Evolutionary conservation across 2,113 vertebrate genomes (phyloP).

Genomic region (Perca schrenkii): DNA sequence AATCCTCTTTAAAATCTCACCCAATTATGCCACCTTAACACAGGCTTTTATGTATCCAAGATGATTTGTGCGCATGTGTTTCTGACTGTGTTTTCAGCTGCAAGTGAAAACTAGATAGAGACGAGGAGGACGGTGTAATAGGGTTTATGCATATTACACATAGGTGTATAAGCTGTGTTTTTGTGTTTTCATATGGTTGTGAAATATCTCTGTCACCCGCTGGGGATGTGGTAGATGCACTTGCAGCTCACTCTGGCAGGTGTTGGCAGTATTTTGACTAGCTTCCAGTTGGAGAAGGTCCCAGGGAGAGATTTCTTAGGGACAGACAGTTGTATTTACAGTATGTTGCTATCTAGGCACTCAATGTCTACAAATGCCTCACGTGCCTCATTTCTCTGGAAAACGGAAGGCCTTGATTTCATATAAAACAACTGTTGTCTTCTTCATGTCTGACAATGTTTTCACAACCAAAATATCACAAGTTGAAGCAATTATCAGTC

Average conservation of each 20-base stretch:
- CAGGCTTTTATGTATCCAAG: neutral
- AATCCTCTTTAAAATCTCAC: conserved; percentile 22
- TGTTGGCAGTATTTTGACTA: conserved; percentile 65
- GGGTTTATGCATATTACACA: conserved; percentile 39
- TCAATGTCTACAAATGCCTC: conserved; percentile 37
- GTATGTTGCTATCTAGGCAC: conserved; percentile 30
- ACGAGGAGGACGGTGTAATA: neutral
- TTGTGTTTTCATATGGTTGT: conserved; percentile 52
- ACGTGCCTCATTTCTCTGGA: conserved; percentile 21
- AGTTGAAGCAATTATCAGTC: neutral
- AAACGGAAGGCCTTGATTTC: conserved; percentile 1
- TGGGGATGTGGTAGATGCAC: conserved; percentile 37
- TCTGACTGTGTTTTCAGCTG: neutral
- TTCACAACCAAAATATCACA: conserved; percentile 24
- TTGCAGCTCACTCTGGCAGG: conserved; percentile 46
- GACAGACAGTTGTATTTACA: conserved; percentile 60
- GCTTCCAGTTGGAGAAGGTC: conserved; percentile 64
- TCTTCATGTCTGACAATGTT: conserved; percentile 34
- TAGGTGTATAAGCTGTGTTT: conserved; percentile 40
- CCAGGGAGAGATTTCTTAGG: conserved; percentile 50
- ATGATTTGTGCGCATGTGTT: neutral
- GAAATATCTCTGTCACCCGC: conserved; percentile 43
- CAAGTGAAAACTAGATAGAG: conserved; percentile 26
- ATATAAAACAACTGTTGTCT: conserved; percentile 5
- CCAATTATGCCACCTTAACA: neutral